Conservation (phyloP, 2,113 vertebrate genomes). For the Phyllopteryx taeniolatus region DNA sequence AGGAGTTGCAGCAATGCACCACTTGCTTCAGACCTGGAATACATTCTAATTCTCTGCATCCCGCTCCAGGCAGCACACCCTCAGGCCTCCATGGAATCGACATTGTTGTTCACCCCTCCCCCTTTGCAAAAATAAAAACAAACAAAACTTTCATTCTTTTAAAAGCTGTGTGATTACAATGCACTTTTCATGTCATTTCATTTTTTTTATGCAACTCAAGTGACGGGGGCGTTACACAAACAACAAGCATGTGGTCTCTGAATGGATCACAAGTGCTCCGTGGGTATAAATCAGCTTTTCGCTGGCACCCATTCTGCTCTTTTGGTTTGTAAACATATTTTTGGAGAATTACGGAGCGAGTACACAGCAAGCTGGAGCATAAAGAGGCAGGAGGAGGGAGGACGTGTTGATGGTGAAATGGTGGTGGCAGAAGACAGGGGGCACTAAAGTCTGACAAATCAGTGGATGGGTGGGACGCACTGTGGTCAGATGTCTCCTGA, state of each 20-base stretch:
- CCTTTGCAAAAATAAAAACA: slow-evolving; percentile 24
- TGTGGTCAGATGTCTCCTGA: slow-evolving; percentile 26
- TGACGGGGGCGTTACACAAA: slow-evolving; percentile 33
- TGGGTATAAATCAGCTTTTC: slow-evolving; percentile 28
- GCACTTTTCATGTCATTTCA: slow-evolving; percentile 20
- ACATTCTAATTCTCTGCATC: slow-evolving; percentile 59
- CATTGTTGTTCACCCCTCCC: slow-evolving; percentile 43
- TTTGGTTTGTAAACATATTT: slow-evolving; percentile 55
- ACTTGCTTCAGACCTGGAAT: slow-evolving; percentile 69
- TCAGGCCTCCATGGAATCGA: slow-evolving; percentile 35
- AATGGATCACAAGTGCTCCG: slow-evolving; percentile 22
- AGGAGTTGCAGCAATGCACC: slow-evolving; percentile 73
- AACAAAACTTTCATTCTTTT: slow-evolving; percentile 38
- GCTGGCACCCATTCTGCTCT: slow-evolving; percentile 36
- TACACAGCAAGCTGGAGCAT: slow-evolving; percentile 18
- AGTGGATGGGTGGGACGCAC: slow-evolving; percentile 27
- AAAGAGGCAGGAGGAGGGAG: slow-evolving; percentile 17
- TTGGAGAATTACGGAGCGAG: slow-evolving; percentile 21
- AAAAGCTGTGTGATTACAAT: slow-evolving; percentile 6
- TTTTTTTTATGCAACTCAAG: slow-evolving; percentile 20
- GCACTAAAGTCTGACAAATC: slow-evolving; percentile 39
- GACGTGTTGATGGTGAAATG: background rate
- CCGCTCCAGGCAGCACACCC: slow-evolving; percentile 20
- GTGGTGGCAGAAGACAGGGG: slow-evolving; percentile 44
- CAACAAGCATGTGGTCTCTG: slow-evolving; percentile 20